Percentiles rank a stretch among this genome's conserved stretches.
Conservation (phyloP, 2,888 invertebrate species). For the Ashinkailepas kermadecensis region DNA sequence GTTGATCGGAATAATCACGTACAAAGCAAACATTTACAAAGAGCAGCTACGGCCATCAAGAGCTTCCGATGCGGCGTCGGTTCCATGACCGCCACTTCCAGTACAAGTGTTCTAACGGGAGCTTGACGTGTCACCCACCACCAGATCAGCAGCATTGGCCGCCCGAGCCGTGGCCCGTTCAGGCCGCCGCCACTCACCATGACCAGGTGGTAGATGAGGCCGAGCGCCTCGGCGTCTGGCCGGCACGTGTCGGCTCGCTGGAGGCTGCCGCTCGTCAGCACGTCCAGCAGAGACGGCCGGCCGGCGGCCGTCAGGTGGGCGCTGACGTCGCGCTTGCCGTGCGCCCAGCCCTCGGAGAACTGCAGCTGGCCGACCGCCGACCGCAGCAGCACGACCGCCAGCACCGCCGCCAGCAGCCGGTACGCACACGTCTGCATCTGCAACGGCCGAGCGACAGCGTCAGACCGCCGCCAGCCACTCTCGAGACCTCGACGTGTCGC, state of each 20-base stretch:
- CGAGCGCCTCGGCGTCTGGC: conserved; percentile 7
- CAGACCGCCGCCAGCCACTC: too few relatives aligned
- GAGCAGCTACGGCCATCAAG: too few relatives aligned
- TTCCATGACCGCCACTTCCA: too few relatives aligned
- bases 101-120: too few relatives aligned
- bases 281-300: conserved; percentile 7
- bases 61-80: too few relatives aligned
- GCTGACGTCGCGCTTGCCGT: conserved; percentile 11
- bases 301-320: background rate
- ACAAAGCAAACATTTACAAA: too few relatives aligned
- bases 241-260: background rate
- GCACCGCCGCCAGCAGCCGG: background rate
- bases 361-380: background rate
- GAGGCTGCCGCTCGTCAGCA: background rate
- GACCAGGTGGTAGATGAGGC: conserved; percentile 18
- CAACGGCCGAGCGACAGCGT: background rate
- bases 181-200: background rate
- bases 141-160: background rate
- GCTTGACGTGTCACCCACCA: background rate
- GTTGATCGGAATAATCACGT: too few relatives aligned
- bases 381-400: background rate
- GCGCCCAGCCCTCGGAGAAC: conserved; percentile 17
- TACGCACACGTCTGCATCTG: background rate
- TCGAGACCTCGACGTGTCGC: too few relatives aligned
- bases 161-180: too few relatives aligned